These are phyloP conservation scores for Limnephilus auricula DNA, from an alignment of 2,888 invertebrate species.

Conservation along the genomic window DNA sequence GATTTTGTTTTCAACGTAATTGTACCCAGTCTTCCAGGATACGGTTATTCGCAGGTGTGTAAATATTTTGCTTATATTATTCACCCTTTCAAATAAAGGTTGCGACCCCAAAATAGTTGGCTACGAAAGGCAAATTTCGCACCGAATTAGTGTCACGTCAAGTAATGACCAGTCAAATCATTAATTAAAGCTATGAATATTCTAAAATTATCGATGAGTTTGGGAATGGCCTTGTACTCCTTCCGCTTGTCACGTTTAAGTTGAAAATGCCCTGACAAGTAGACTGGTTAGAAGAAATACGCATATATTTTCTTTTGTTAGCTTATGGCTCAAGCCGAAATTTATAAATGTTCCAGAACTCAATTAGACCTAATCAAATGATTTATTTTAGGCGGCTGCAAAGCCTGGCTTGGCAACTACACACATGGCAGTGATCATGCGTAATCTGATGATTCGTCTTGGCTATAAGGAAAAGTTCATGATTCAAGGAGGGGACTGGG, in stretches of 20 bases:
- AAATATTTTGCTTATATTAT: neutral
- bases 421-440: conserved; percentile 75
- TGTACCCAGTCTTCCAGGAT: conserved; percentile 78
- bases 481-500: conserved; percentile 87
- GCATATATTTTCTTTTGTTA: too few species aligned
- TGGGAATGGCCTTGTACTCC: too few species aligned
- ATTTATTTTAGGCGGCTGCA: conserved; percentile 65
- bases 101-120: neutral
- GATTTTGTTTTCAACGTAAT: conserved; percentile 83
- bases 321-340: too few species aligned
- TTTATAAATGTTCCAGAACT: neutral
- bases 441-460: conserved; percentile 80
- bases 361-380: neutral
- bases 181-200: neutral
- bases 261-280: too few species aligned
- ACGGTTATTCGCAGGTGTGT: conserved; percentile 73
- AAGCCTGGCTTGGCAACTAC: conserved; percentile 76
- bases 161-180: too few species aligned
- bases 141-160: too few species aligned
- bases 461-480: conserved; percentile 77
- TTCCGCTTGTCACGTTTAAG: too few species aligned
- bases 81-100: neutral
- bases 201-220: too few species aligned
- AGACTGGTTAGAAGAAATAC: too few species aligned
- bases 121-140: too few species aligned